Conservation (phyloP, 2,113 vertebrate species). For the Plectropomus leopardus region DNA sequence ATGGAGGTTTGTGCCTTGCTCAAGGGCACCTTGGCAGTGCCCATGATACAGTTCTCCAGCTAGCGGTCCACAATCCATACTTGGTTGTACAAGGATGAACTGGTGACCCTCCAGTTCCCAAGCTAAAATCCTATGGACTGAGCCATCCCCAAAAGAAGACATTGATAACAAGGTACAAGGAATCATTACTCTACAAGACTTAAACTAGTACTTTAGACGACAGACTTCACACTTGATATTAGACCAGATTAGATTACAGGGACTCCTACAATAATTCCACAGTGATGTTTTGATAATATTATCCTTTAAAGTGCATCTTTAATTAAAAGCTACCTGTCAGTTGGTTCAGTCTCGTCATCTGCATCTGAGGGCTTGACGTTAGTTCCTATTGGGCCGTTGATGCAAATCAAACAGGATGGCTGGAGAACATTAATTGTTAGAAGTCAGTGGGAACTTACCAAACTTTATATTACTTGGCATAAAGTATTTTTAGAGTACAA, state of each 20-base stretch:
- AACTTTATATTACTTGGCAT: background rate
- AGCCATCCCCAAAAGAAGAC: too few species aligned
- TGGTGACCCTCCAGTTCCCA: too few species aligned
- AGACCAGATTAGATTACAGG: background rate
- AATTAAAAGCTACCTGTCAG: slow-evolving; percentile 38
- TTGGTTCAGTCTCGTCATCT: background rate
- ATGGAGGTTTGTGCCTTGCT: too few species aligned
- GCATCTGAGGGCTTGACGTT: background rate
- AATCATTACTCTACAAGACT: background rate
- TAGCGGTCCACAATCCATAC: too few species aligned
- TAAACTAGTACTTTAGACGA: background rate
- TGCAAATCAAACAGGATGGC: slow-evolving; percentile 79
- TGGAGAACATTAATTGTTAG: slow-evolving; percentile 38
- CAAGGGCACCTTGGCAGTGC: too few species aligned
- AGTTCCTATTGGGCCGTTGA: slow-evolving; percentile 76
- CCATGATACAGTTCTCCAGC: too few species aligned
- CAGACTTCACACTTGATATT: background rate
- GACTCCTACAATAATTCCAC: background rate
- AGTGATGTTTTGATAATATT: background rate
- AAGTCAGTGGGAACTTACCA: background rate
- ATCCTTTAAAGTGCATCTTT: background rate
- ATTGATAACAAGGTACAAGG: too few species aligned
- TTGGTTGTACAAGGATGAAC: too few species aligned
- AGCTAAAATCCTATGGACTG: too few species aligned
- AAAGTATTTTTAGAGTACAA: too few species aligned